These are phyloP conservation scores for Sandelia bainsii DNA, from an alignment of 2,797 vertebrate species.

Conservation along the genomic window DNA sequence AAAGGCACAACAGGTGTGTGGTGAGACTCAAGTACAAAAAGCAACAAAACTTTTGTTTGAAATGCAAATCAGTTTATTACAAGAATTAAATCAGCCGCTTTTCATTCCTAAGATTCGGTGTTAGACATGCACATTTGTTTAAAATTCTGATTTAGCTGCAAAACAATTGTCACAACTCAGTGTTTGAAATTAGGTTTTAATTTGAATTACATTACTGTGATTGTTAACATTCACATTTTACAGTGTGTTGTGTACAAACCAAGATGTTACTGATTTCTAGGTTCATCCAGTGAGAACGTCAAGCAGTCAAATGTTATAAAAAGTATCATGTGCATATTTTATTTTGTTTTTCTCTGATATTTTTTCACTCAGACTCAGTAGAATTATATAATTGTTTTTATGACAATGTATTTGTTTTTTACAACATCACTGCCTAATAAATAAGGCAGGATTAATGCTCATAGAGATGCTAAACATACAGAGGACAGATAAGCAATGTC, in stretches of 20 bases:
- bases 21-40: neutral
- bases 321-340: constrained; percentile 28
- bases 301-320: constrained; percentile 15
- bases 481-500: constrained; percentile 21
- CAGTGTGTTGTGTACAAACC: neutral
- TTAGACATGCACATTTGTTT: too few relatives aligned
- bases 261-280: neutral
- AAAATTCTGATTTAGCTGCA: too few relatives aligned
- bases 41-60: neutral
- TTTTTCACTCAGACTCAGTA: neutral
- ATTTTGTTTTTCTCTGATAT: neutral
- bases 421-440: constrained; percentile 27
- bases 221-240: neutral
- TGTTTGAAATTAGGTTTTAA: neutral
- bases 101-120: neutral
- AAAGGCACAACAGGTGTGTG: neutral
- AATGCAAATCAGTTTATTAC: neutral
- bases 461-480: constrained; percentile 25
- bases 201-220: neutral
- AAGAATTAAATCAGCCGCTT: neutral
- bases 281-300: neutral
- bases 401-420: too few relatives aligned
- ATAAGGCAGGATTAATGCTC: constrained; percentile 19
- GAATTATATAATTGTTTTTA: neutral
- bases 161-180: neutral